These are phyloP conservation scores for Plecotus auritus DNA, from an alignment of 2,113 vertebrate species.

Conservation along the genomic window DNA sequence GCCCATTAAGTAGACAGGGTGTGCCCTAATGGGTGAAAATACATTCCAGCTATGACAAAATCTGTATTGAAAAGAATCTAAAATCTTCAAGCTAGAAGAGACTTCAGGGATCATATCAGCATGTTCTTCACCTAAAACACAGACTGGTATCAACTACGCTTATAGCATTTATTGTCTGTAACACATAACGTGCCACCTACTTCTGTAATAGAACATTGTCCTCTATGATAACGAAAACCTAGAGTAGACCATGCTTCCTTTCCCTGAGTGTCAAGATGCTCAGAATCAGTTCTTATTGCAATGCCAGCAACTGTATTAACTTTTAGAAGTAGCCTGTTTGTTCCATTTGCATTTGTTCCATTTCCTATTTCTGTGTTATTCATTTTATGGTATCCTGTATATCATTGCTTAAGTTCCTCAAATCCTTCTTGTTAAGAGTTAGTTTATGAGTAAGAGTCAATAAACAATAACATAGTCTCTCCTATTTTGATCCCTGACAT, in stretches of 20 bases:
- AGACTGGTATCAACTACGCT: not conserved
- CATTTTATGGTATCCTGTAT: not conserved
- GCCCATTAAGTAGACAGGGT: not conserved
- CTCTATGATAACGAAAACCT: not conserved
- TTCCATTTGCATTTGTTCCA: not conserved
- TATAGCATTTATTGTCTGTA: not conserved
- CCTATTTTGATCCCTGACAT: not conserved
- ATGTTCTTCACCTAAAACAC: not conserved
- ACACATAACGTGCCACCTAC: not conserved
- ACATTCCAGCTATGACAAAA: not conserved
- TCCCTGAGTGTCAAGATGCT: not conserved
- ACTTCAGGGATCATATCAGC: not conserved
- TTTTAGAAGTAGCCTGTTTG: not conserved
- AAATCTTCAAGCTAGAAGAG: not conserved
- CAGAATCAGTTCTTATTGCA: not conserved
- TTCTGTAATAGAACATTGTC: not conserved
- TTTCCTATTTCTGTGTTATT: not conserved
- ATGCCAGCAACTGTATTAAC: not conserved
- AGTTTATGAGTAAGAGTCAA: not conserved
- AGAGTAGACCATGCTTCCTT: not conserved
- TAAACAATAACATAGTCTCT: not conserved
- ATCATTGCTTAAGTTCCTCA: not conserved
- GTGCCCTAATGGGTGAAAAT: not conserved
- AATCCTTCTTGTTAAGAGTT: not conserved
- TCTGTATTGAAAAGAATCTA: not conserved